Conservation (phyloP, 2,113 vertebrate species). For the Cynoglossus semilaevis region DNA sequence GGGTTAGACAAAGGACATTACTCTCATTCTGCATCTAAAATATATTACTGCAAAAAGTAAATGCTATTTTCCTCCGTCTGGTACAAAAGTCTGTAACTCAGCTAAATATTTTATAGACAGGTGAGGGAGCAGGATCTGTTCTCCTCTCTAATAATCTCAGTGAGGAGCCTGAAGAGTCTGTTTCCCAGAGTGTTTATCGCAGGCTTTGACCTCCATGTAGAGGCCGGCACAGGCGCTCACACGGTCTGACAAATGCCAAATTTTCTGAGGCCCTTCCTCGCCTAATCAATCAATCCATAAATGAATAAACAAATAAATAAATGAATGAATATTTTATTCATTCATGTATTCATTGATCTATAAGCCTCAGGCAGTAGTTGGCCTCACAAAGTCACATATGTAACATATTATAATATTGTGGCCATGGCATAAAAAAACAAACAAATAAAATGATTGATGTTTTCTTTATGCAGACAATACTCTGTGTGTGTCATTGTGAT, state of each 20-base stretch:
- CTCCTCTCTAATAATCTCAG: not conserved
- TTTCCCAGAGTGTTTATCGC: slow-evolving; percentile 2
- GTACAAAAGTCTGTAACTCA: not conserved
- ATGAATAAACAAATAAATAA: slow-evolving; percentile 24
- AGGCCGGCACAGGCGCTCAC: slow-evolving; percentile 48
- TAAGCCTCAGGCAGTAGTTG: too few relatives aligned
- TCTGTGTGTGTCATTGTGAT: slow-evolving; percentile 68
- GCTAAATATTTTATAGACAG: not conserved
- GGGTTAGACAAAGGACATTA: too few relatives aligned
- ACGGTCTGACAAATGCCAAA: slow-evolving; percentile 53
- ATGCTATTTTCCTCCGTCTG: too few relatives aligned
- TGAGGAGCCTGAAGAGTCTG: not conserved
- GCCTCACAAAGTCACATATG: too few relatives aligned
- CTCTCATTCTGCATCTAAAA: too few relatives aligned
- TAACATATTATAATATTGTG: slow-evolving; percentile 36
- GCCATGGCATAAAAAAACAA: slow-evolving; percentile 27
- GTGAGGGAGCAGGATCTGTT: not conserved
- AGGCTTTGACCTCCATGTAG: not conserved
- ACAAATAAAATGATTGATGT: slow-evolving; percentile 7
- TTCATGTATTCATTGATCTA: too few relatives aligned
- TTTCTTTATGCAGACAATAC: slow-evolving; percentile 25
- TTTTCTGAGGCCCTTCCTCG: slow-evolving; percentile 54
- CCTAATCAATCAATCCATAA: slow-evolving; percentile 16
- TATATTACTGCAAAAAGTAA: too few relatives aligned
- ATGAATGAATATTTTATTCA: slow-evolving; percentile 1